Evolutionary conservation across 2,888 invertebrate species (phyloP).

Genomic region (Caenorhabditis becei): DNA sequence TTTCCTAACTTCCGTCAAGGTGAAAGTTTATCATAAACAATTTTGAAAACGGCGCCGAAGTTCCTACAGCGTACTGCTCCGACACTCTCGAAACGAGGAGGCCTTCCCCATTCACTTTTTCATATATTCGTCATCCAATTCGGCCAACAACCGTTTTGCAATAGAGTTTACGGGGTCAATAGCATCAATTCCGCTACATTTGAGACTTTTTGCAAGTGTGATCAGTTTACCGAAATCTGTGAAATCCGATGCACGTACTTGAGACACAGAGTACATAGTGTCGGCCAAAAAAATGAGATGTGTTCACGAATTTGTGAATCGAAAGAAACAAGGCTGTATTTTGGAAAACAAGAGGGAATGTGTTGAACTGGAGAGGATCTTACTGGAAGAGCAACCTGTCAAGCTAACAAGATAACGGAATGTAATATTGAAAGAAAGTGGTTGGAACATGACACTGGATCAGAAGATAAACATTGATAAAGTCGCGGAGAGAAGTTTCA

Average conservation of each 20-base stretch:
- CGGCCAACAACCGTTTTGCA: not conserved
- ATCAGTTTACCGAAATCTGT: constrained; percentile 52
- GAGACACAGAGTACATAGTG: constrained; percentile 33
- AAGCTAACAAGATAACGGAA: too few species aligned
- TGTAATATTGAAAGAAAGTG: constrained; percentile 2
- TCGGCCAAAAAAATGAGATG: constrained; percentile 26
- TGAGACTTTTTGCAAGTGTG: constrained; percentile 48
- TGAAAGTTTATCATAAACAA: too few species aligned
- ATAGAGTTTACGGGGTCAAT: constrained; percentile 24
- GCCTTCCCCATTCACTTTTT: not conserved
- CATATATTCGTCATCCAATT: not conserved
- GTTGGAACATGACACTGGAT: too few species aligned
- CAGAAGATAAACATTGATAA: too few species aligned
- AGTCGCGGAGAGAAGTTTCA: too few species aligned
- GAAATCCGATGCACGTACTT: constrained; percentile 55
- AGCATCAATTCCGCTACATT: constrained; percentile 42
- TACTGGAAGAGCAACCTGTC: too few species aligned
- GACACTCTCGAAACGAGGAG: not conserved
- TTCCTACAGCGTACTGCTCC: too few species aligned
- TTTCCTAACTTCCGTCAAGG: too few species aligned
- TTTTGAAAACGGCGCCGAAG: too few species aligned
- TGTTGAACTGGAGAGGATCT: too few species aligned
- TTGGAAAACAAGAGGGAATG: too few species aligned
- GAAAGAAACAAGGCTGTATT: not conserved
- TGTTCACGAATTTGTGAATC: constrained; percentile 48